Base-by-base conservation (phyloP, 2,113 vertebrate species). In the Melanotaenia duboulayi region DNA sequence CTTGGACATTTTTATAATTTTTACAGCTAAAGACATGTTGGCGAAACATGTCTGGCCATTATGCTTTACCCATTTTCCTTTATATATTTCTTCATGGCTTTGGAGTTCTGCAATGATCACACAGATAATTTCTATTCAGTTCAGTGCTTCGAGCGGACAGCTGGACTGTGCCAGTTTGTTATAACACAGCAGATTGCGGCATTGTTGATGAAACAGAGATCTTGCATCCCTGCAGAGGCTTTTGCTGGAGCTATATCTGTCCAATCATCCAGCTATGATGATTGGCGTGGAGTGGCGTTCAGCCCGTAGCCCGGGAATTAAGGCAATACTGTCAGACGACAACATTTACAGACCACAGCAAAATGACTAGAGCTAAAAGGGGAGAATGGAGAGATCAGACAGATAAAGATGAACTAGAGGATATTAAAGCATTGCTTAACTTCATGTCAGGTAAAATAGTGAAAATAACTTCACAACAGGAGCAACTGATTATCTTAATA, bases 141-240 rank as follows among this genome's bases (percentile, higher is more conserved):
- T 39, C 49, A 48, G 44, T 23, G 44, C 23, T 68, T 9, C 22
- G 32, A 60, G 22, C n/a, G 20, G 20, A 74, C 28, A 59, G 28
- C 32, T 44, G 58, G 40, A 65, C 19, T 10, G 4, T 20, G 1
- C 9, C 28, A 24, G 25, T 24, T 67, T 16, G 0, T 19, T 65
- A 7, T 69, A 22, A 6, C n/a, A 9, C 22, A 65, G 42, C n/a
- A 66, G 61, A 28, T 24, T 17, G 22, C 11, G 44, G 16, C 25
- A 54, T 49, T 61, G 39, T 22, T 77, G 46, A 59, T 56, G 9
- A 20, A 71, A 10, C 23, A 19, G 58, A 80, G 42, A 73, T 49
- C 24, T 40, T 54, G 56, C 49, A 19, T 19, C 42, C 24, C 24
- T 48, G 20, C 4, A 40, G 37, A 35, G n/a, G 19, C 44, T 64